Conservation (phyloP, 2,113 vertebrate genomes). For the Coturnix japonica region DNA sequence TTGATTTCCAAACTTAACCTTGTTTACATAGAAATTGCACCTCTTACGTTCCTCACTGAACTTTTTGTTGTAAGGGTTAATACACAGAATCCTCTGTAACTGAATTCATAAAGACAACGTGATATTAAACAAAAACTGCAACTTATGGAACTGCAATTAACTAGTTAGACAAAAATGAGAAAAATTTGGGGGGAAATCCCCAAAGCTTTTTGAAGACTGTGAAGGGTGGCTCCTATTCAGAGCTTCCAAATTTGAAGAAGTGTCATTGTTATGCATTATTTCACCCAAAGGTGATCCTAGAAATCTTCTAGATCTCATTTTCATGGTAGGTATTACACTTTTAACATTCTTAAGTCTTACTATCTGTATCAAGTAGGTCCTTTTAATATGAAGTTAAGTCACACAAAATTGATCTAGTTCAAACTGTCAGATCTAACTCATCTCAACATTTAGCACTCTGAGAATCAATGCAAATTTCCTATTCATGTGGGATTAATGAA, state of each 20-base stretch:
- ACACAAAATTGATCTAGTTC: constrained; percentile 64
- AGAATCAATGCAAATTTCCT: constrained; percentile 75
- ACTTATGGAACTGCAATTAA: constrained; percentile 71
- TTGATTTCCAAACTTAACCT: constrained; percentile 77
- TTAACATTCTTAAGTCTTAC: constrained; percentile 66
- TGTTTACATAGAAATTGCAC: constrained; percentile 78
- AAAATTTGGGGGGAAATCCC: constrained; percentile 37
- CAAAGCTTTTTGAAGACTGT: constrained; percentile 65
- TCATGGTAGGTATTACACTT: constrained; percentile 73
- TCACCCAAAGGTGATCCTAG: constrained; percentile 55
- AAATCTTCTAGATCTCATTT: constrained; percentile 72
- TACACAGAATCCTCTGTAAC: constrained; percentile 52
- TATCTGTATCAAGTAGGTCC: constrained; percentile 61
- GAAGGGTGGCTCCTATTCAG: constrained; percentile 67
- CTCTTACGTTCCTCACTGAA: constrained; percentile 70
- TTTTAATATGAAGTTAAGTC: constrained; percentile 73
- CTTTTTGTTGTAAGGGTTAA: constrained; percentile 65
- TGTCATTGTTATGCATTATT: constrained; percentile 65
- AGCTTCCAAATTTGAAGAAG: constrained; percentile 73
- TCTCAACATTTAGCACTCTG: constrained; percentile 56
- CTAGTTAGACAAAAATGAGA: constrained; percentile 64
- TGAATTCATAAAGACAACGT: constrained; percentile 60
- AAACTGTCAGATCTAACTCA: constrained; percentile 46
- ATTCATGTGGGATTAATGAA: constrained; percentile 63
- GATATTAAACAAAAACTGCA: constrained; percentile 72